Conservation (phyloP, 2,888 invertebrate genomes). For the Strigamia crassipes region DNA sequence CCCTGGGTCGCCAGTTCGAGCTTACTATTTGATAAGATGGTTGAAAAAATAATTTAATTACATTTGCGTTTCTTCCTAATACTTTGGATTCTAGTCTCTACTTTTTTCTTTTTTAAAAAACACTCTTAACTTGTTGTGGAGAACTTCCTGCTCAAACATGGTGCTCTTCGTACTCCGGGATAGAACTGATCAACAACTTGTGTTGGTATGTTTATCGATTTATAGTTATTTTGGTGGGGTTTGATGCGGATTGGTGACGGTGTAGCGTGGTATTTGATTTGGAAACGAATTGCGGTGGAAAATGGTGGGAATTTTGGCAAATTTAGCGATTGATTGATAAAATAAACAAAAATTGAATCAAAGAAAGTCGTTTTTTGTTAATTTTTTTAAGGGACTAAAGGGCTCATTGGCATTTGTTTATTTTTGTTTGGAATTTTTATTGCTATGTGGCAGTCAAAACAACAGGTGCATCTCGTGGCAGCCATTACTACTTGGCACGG, state of each 20-base stretch:
- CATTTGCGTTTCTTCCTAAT: background rate
- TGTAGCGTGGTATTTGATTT: background rate
- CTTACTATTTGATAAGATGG: background rate
- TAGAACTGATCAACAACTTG: constrained; percentile 48
- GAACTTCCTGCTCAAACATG: constrained; percentile 30
- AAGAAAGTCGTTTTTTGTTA: too few relatives aligned
- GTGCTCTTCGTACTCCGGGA: constrained; percentile 49
- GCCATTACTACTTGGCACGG: constrained; percentile 1
- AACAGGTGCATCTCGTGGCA: constrained; percentile 4
- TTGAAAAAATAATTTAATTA: background rate
- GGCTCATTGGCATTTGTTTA: background rate
- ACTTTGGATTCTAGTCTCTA: background rate
- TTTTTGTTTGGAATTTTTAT: background rate
- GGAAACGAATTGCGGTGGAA: background rate
- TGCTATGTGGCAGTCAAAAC: background rate
- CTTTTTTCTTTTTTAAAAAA: background rate
- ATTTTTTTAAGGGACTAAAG: background rate
- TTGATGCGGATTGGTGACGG: background rate
- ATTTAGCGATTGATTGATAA: too few relatives aligned
- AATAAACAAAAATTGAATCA: too few relatives aligned
- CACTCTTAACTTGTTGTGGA: background rate
- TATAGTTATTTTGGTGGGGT: background rate
- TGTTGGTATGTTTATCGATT: constrained; percentile 31
- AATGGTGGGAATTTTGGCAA: too few relatives aligned
- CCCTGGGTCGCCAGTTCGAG: background rate